These are phyloP conservation scores for Agrotis ipsilon DNA, from an alignment of 2,888 invertebrate species.

Conservation along the genomic window DNA sequence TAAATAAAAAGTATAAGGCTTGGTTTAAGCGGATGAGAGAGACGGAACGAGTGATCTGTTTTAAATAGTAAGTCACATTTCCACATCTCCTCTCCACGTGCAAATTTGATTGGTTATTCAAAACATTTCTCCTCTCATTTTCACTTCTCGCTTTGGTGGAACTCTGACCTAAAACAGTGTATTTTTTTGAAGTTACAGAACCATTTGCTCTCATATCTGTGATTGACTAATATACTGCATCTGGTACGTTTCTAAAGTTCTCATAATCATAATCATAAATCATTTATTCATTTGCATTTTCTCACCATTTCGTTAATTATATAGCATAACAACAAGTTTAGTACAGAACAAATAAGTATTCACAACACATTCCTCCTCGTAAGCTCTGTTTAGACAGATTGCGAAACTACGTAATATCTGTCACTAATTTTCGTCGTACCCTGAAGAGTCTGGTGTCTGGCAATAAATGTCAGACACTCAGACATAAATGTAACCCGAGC, in stretches of 20 bases:
- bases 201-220: background rate
- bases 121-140: no score
- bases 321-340: background rate
- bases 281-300: no score
- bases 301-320: background rate
- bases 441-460: constrained; percentile 45
- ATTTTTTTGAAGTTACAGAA: background rate
- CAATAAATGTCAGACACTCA: constrained; percentile 60
- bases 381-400: constrained; percentile 23
- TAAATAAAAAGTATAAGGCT: no score
- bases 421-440: constrained; percentile 46
- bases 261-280: no score
- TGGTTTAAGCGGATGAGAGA: no score
- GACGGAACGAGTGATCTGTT: no score
- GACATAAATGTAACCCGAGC: constrained; percentile 37
- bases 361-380: background rate
- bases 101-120: no score
- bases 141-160: no score
- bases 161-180: no score
- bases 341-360: background rate
- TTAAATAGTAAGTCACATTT: no score
- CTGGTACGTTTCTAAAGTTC: background rate
- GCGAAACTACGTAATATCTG: constrained; percentile 42
- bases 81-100: no score
- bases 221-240: background rate